Evolutionary conservation across 2,797 vertebrate species (phyloP).

Genomic region (Malurus leucopterus): DNA sequence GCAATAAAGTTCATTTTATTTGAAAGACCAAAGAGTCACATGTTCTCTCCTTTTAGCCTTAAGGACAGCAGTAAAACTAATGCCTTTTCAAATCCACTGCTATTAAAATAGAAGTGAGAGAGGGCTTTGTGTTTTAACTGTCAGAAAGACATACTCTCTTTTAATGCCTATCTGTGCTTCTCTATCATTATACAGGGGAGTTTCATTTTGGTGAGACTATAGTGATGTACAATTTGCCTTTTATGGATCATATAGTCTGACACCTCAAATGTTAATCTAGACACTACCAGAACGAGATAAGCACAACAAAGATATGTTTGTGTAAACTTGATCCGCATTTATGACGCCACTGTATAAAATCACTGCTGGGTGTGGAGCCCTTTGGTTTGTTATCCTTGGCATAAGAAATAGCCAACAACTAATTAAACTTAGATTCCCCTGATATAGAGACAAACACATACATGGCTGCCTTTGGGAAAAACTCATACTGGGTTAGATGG

Average conservation of each 20-base stretch:
- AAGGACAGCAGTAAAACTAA: background rate
- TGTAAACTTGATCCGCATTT: background rate
- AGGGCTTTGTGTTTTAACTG: background rate
- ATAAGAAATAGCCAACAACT: background rate
- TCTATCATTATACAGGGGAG: background rate
- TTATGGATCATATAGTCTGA: background rate
- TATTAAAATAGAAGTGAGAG: background rate
- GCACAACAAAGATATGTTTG: background rate
- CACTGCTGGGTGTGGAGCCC: background rate
- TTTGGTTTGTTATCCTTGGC: background rate
- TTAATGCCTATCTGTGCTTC: background rate
- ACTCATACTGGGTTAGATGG: background rate
- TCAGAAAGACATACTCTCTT: background rate
- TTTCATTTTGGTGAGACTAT: background rate
- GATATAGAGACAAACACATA: background rate
- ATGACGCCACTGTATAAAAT: background rate
- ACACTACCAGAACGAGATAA: background rate
- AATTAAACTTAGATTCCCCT: background rate
- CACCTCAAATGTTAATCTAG: background rate
- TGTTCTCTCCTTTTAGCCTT: background rate
- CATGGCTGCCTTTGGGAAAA: background rate
- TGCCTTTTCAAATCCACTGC: background rate
- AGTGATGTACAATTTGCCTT: background rate
- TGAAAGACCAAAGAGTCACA: constrained; percentile 25
- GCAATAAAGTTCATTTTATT: constrained; percentile 25